phyloP scores from a whole-genome alignment of 64 coral and sea anemone genomes.

The Acropora tenuis region DNA sequence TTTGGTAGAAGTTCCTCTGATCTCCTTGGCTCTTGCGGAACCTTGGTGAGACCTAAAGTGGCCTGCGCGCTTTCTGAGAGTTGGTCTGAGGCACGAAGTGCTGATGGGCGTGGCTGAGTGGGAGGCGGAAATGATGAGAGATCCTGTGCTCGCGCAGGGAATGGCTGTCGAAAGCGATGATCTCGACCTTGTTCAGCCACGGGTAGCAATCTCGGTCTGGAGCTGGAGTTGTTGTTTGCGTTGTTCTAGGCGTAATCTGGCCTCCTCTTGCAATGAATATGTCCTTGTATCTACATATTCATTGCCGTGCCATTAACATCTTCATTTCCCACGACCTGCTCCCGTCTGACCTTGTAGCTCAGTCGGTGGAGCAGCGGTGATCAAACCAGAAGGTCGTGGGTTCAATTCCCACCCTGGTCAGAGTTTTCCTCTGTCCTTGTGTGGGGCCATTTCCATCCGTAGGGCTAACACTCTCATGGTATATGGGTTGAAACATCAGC shows the following conservation, averaged over 20 bases:
- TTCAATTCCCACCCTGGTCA: too few species aligned
- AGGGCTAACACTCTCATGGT: too few species aligned
- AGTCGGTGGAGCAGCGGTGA: too few species aligned
- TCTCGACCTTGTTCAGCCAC: neutral
- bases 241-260: conserved; percentile 21
- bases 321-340: too few species aligned
- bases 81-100: neutral
- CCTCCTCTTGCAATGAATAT: neutral
- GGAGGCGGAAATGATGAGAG: neutral
- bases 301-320: too few species aligned
- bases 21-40: neutral
- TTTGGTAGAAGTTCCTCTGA: neutral
- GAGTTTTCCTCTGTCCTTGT: too few species aligned
- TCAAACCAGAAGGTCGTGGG: too few species aligned
- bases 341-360: too few species aligned
- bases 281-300: too few species aligned
- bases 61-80: neutral
- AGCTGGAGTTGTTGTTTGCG: conserved; percentile 19
- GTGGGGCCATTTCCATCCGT: too few species aligned
- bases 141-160: neutral
- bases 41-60: neutral
- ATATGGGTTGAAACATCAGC: too few species aligned
- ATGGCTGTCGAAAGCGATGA: neutral
- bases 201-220: conserved; percentile 17
- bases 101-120: neutral